These are phyloP conservation scores for Saccopteryx leptura DNA, from an alignment of 2,113 vertebrate species.

Conservation along the genomic window DNA sequence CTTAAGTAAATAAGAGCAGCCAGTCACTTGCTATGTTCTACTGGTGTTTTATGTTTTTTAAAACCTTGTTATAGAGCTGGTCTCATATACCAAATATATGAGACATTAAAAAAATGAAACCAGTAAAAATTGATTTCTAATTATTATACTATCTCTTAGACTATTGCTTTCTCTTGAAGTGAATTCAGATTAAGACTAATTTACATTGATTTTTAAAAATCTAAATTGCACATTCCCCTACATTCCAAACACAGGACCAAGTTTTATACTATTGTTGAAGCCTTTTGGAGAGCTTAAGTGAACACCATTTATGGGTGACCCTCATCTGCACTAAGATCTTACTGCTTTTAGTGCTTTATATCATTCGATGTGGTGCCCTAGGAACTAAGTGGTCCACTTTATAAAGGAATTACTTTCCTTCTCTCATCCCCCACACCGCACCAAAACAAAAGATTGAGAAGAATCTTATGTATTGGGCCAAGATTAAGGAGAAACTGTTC, in stretches of 20 bases:
- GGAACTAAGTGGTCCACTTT: background rate
- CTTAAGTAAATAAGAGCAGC: background rate
- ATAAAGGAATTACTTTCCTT: background rate
- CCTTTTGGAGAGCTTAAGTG: conserved; percentile 40
- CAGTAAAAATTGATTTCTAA: conserved; percentile 81
- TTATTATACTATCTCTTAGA: conserved; percentile 73
- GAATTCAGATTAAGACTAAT: conserved; percentile 83
- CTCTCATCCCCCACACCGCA: background rate
- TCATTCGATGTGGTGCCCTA: background rate
- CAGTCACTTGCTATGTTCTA: background rate
- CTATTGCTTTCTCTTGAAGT: conserved; percentile 77
- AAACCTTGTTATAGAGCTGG: conserved; percentile 29
- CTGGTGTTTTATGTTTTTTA: conserved; percentile 47
- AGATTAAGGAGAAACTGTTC: background rate
- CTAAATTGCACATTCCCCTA: conserved; percentile 72
- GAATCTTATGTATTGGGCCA: background rate
- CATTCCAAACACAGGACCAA: conserved; percentile 61
- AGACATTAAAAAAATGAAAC: conserved; percentile 65
- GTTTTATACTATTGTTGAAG: conserved; percentile 59
- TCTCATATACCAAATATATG: conserved; percentile 72
- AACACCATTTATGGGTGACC: conserved; percentile 19
- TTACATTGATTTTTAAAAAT: conserved; percentile 79
- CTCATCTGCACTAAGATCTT: background rate
- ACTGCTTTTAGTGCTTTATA: conserved; percentile 11
- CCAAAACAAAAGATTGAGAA: background rate